phyloP scores from a whole-genome alignment of 2,888 invertebrate species.

The Aspidiotus rigidus region DNA sequence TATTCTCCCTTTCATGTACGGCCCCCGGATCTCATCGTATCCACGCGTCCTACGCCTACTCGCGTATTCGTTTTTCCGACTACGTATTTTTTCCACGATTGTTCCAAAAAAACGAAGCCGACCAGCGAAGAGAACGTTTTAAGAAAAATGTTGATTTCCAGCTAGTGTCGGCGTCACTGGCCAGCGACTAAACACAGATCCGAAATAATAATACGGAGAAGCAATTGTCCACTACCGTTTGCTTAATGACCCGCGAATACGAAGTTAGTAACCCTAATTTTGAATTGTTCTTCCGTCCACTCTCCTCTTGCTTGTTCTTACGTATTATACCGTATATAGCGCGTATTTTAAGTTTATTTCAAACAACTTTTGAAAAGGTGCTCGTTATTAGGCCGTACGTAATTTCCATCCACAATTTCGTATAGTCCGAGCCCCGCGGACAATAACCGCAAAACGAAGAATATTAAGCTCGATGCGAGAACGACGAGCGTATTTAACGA shows the following conservation, averaged over 20 bases:
- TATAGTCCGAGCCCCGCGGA: background rate
- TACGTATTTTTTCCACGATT: background rate
- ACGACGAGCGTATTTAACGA: slow-evolving; percentile 9
- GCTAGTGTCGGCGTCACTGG: background rate
- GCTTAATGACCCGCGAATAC: slow-evolving; percentile 32
- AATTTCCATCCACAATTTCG: slow-evolving; percentile 23
- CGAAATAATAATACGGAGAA: slow-evolving; percentile 26
- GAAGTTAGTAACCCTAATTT: slow-evolving; percentile 32
- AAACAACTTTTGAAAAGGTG: slow-evolving; percentile 31
- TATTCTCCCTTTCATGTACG: too few relatives aligned
- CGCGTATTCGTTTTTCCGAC: too few relatives aligned
- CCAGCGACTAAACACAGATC: slow-evolving; percentile 16
- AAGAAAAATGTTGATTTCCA: slow-evolving; percentile 2
- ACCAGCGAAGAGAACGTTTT: background rate
- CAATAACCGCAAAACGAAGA: slow-evolving; percentile 21
- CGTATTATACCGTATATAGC: background rate
- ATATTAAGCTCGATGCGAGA: slow-evolving; percentile 17
- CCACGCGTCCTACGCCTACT: too few relatives aligned
- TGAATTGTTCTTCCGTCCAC: slow-evolving; percentile 17
- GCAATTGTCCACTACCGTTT: slow-evolving; percentile 31
- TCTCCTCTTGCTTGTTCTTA: background rate
- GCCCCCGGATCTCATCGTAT: too few relatives aligned
- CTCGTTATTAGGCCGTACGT: slow-evolving; percentile 32
- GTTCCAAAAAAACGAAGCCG: background rate
- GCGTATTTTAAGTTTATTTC: slow-evolving; percentile 19